Evolutionary conservation across 2,113 vertebrate species (phyloP), one percentile per base, ranked within the genome.

Genomic region (Naja naja): DNA sequence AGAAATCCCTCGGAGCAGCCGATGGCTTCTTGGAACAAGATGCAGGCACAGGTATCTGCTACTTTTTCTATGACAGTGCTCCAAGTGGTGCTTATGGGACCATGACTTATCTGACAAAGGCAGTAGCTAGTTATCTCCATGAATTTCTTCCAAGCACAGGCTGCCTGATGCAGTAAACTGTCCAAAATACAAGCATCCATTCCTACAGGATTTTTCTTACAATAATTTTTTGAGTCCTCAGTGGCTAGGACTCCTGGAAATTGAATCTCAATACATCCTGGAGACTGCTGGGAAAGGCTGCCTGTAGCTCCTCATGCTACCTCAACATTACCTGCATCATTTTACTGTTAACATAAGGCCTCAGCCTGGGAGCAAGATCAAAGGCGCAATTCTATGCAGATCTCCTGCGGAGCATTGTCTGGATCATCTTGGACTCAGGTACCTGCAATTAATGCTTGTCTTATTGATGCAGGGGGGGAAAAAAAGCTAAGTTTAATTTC

Each of bases 101-200:
- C 56, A 99, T 99, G 99, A 99, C 99, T 0, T 99, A 99, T 96
- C 97, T 99, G 81, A 99, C 99, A 10, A 99, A 99, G 97, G 99
- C 99, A 0, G 98, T 97, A 0, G 96, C 99, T 90, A 98, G 98
- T 49, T 98, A 99, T 39, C 96, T 99, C 69, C 99, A 99, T 0
- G 99, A 99, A 94, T 98, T 99, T 95, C 98, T 99, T 95, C 99
- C 99, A 3, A 98, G 95, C 94, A 98, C 98, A 49, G 98, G 98
- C 97, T 99, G 99, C 94, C 95, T 98, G 14, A 98, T 99, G 98
- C 99, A 99, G 3, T 99, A 95, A 94, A 45, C 0, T 1, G 10
- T 0, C 89, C 94, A 52, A 0, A 0, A 7, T 0, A 0, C 39
- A 34, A 89, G 23, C 55, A 55, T 85, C 43, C 52, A 52, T 12